These are phyloP conservation scores for Scomberomorus guttatus DNA, from an alignment of 2,797 vertebrate genomes.

Conservation along the genomic window DNA sequence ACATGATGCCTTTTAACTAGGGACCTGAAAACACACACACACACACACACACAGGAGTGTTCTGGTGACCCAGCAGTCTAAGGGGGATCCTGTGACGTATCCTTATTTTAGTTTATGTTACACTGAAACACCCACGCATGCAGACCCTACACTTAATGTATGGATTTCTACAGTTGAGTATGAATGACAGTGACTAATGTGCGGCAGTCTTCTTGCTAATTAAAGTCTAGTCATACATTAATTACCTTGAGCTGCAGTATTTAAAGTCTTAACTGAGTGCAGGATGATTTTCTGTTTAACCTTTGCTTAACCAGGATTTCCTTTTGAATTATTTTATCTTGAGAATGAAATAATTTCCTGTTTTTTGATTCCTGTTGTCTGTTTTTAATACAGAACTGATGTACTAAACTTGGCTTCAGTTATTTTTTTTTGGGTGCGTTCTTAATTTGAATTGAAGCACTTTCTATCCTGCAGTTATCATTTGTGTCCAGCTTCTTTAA, in stretches of 20 bases:
- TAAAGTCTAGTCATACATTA: conserved; percentile 79
- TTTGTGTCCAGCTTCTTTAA: conserved; percentile 38
- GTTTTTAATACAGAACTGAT: conserved; percentile 6
- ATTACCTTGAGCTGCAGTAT: conserved; percentile 71
- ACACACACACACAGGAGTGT: conserved; percentile 19
- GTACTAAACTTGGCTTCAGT: background rate
- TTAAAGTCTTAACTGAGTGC: conserved; percentile 65
- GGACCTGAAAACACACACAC: background rate
- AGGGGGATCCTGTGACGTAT: background rate
- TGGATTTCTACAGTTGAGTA: conserved; percentile 10
- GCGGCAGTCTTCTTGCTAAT: conserved; percentile 68
- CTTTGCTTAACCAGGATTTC: conserved; percentile 43
- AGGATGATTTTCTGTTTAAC: conserved; percentile 58
- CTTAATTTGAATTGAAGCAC: conserved; percentile 20
- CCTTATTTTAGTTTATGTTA: too few relatives aligned
- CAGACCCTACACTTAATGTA: conserved; percentile 28
- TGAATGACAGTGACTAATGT: conserved; percentile 76
- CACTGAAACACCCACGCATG: conserved; percentile 10
- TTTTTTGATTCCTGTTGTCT: conserved; percentile 1
- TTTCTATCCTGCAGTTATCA: conserved; percentile 34
- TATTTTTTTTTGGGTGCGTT: background rate
- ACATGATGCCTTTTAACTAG: conserved; percentile 49
- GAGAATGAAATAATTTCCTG: background rate
- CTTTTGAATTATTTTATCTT: conserved; percentile 11
- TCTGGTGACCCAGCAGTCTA: background rate